These are phyloP conservation scores for Pantherophis guttatus DNA, from an alignment of 2,113 vertebrate genomes.

Conservation along the genomic window DNA sequence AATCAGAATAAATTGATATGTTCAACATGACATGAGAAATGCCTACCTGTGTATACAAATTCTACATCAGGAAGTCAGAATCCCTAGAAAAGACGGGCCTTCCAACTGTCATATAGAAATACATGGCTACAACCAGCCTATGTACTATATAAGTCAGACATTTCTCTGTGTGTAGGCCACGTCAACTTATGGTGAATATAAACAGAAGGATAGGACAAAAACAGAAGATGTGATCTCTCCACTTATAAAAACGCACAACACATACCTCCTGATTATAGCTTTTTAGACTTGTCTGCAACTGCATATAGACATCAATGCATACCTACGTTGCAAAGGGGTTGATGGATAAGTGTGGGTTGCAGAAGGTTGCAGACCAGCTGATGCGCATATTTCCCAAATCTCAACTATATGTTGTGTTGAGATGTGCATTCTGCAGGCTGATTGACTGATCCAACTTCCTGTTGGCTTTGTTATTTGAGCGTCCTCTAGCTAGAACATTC, in stretches of 20 bases:
- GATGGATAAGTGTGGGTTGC: neutral
- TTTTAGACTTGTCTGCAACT: neutral
- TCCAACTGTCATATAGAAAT: no score
- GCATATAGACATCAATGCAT: neutral
- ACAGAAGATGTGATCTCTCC: neutral
- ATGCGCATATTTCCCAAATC: neutral
- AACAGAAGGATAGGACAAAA: neutral
- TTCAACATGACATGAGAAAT: neutral
- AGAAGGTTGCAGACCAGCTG: neutral
- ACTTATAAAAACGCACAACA: neutral
- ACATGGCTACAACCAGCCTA: neutral
- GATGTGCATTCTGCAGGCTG: neutral
- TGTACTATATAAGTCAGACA: neutral
- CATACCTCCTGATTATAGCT: neutral
- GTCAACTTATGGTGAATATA: neutral
- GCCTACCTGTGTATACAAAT: neutral
- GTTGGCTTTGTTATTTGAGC: neutral
- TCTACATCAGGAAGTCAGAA: neutral
- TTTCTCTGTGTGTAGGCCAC: no score
- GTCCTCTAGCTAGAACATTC: neutral
- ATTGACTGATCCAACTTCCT: neutral
- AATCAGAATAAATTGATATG: neutral
- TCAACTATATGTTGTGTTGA: neutral
- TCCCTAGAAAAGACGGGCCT: neutral
- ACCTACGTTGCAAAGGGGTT: neutral